Evolutionary conservation across 2,888 invertebrate species (phyloP), one percentile per base, ranked within the genome.

Genomic region (Erpobdella octoculata): DNA sequence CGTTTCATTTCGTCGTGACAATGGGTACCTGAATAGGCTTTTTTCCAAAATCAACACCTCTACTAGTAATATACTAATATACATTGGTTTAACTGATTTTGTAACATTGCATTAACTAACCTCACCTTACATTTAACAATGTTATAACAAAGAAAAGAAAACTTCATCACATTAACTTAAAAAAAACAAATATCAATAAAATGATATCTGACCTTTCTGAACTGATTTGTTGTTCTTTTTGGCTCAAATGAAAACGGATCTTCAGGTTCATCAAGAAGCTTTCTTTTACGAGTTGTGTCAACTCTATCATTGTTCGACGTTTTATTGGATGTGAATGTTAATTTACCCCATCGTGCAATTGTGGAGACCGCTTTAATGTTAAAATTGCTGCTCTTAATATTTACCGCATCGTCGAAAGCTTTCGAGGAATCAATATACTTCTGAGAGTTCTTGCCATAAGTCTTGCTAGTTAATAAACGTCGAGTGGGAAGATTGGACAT

Each of bases 211-310:
- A n/a, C n/a, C n/a, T n/a, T n/a, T n/a, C n/a, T n/a, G n/a, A n/a
- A n/a, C n/a, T n/a, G n/a, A n/a, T n/a, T n/a, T n/a, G n/a, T 12
- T 67, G 38, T 67, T 25, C 41, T 38, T 21, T 37, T 31, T 2
- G 69, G 69, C 46, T 69, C 69, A 28, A 69, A 69, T 18, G 69
- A 69, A 36, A 69, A 69, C 2, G 69, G 69, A 58, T 69, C 69
- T 31, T 69, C 69, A n/a, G 31, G 3, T 35, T 62, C 62, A 28
- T 69, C 58, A 35, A 28, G 6, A 48, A 69, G 46, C 12, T 48
- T 46, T 15, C 69, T 31, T 35, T 69, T 69, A n/a, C 69, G 33
- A 35, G 58, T 36, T n/a, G n/a, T n/a, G 18, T 69, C 69, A 3
- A 35, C 25, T 41, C 25, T 41, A 21, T 33, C 53, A 1, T 12